Percentiles rank a stretch among this genome's conserved stretches.
phyloP scores from a whole-genome alignment of 2,113 vertebrate genomes.

The Hemibates koningsi region DNA sequence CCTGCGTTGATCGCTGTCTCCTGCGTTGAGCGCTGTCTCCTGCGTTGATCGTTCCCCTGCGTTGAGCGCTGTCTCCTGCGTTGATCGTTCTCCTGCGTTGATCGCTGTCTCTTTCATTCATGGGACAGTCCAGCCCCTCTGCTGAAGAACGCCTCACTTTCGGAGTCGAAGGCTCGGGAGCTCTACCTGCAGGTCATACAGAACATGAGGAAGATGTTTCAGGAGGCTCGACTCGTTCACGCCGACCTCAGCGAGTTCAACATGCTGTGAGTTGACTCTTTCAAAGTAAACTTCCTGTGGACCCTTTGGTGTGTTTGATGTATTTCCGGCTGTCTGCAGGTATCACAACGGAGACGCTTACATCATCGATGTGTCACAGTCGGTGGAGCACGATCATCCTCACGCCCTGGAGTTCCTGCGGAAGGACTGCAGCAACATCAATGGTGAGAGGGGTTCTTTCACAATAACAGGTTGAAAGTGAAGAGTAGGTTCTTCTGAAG shows the following conservation, averaged over 20 bases:
- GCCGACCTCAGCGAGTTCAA: constrained; percentile 99
- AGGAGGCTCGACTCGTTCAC: constrained; percentile 88
- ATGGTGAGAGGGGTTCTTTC: constrained; percentile 61
- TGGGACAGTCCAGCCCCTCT: constrained; percentile 84
- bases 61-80: rapidly evolving
- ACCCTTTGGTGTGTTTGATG: background rate
- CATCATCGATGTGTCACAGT: constrained; percentile 94
- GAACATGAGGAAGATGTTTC: constrained; percentile 93
- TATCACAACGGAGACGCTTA: constrained; percentile 81
- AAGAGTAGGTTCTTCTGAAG: background rate
- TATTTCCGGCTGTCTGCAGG: constrained; percentile 45
- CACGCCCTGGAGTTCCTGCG: constrained; percentile 92
- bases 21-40: too few species aligned
- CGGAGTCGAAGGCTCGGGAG: constrained; percentile 86
- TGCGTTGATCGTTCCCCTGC: too few species aligned
- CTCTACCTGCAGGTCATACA: constrained; percentile 89
- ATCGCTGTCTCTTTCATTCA: background rate
- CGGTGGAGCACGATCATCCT: constrained; percentile 94
- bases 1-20: too few species aligned
- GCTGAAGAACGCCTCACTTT: constrained; percentile 84
- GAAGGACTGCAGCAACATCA: constrained; percentile 91
- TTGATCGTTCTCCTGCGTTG: too few species aligned
- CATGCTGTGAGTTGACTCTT: constrained; percentile 78
- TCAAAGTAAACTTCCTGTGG: background rate
- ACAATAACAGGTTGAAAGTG: background rate